Evolutionary conservation across 1,140 invertebrate genomes (phyloP).

Genomic region (Sitodiplosis mosellana): DNA sequence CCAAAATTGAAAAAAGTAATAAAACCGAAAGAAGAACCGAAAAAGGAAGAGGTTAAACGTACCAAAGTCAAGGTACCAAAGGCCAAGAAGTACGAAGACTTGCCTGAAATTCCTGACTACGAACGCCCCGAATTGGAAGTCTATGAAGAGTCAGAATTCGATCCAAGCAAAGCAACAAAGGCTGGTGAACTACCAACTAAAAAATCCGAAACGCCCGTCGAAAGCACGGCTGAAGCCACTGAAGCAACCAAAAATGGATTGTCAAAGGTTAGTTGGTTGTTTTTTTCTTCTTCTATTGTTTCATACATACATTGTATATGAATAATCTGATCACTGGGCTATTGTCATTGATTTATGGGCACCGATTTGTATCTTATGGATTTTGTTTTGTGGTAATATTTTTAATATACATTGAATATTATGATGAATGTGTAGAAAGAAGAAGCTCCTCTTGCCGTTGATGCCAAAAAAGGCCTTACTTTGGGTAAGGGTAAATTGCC

Average conservation of each 20-base stretch:
- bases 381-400: background rate
- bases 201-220: background rate
- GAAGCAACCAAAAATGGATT: conserved; percentile 14
- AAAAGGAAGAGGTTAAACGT: conserved; percentile 25
- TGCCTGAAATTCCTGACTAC: conserved; percentile 56
- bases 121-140: conserved; percentile 35
- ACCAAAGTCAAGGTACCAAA: conserved; percentile 32
- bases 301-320: too few relatives aligned
- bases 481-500: conserved; percentile 21
- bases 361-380: background rate
- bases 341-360: background rate
- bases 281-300: background rate
- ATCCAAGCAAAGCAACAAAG: conserved; percentile 3
- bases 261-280: conserved; percentile 13
- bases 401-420: background rate
- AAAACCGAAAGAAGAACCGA: conserved; percentile 15
- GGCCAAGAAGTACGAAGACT: conserved; percentile 38
- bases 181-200: background rate
- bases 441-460: conserved; percentile 6
- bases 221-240: conserved; percentile 6
- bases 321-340: background rate
- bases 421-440: conserved; percentile 3
- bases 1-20: conserved; percentile 23
- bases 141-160: conserved; percentile 30
- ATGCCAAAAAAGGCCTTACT: conserved; percentile 13